Percentiles rank a stretch among this genome's conserved stretches.
These are phyloP conservation scores for Geopemphigus sp. DNA, from an alignment of 1,140 invertebrate genomes.

Conservation along the genomic window DNA sequence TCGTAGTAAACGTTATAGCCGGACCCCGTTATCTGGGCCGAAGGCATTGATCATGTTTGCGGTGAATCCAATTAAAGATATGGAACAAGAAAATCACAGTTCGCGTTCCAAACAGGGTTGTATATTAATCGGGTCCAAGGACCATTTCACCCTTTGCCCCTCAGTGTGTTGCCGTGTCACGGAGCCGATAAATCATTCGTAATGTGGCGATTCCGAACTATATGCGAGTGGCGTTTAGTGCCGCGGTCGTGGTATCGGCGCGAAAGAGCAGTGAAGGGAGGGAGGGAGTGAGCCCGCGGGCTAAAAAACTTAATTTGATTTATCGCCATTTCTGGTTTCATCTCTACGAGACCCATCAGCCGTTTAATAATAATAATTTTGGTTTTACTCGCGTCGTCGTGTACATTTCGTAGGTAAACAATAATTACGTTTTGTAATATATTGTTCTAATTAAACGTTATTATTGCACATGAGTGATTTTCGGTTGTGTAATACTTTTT, in stretches of 20 bases:
- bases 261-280: neutral
- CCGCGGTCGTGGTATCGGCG: neutral
- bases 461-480: neutral
- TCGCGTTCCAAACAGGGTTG: constrained; percentile 20
- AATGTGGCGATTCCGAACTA: constrained; percentile 28
- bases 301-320: constrained; percentile 37
- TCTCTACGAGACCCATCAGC: constrained; percentile 7
- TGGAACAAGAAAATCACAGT: constrained; percentile 46
- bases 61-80: constrained; percentile 49
- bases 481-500: neutral
- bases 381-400: neutral
- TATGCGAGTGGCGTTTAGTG: neutral
- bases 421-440: neutral
- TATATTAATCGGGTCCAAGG: constrained; percentile 43
- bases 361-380: constrained; percentile 32
- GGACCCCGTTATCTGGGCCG: constrained; percentile 46
- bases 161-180: constrained; percentile 20
- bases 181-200: constrained; percentile 39
- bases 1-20: constrained; percentile 23
- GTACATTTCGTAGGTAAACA: neutral
- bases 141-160: constrained; percentile 30
- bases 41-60: constrained; percentile 43
- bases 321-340: neutral
- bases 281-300: neutral
- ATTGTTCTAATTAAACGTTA: neutral